Percentiles rank a stretch among this genome's conserved stretches.
These are phyloP conservation scores for Heliconius hortense DNA, from an alignment of 2,888 invertebrate species.

Conservation along the genomic window DNA sequence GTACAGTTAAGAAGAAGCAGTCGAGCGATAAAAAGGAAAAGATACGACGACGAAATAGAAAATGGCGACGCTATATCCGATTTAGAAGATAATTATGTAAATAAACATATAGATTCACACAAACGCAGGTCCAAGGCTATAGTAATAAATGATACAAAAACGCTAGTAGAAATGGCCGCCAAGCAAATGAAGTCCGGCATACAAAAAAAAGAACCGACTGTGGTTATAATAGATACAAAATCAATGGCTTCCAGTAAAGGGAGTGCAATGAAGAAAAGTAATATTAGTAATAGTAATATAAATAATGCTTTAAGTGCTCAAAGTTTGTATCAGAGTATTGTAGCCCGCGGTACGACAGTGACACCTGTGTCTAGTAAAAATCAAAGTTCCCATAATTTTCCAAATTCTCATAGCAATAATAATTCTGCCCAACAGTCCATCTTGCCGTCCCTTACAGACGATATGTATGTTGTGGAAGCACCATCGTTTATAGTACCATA, in stretches of 20 bases:
- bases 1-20: slow-evolving; percentile 62
- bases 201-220: slow-evolving; percentile 86
- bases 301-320: slow-evolving; percentile 82
- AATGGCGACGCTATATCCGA: slow-evolving; percentile 83
- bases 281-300: slow-evolving; percentile 45
- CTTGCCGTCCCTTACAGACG: slow-evolving; percentile 92
- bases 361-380: slow-evolving; percentile 62
- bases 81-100: slow-evolving; percentile 83
- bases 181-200: slow-evolving; percentile 65
- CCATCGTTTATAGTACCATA: slow-evolving; percentile 97
- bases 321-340: slow-evolving; percentile 83
- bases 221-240: slow-evolving; percentile 91
- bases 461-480: slow-evolving; percentile 96
- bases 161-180: slow-evolving; percentile 86
- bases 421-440: slow-evolving; percentile 82
- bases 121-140: slow-evolving; percentile 68
- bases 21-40: slow-evolving; percentile 78
- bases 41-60: slow-evolving; percentile 78
- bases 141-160: slow-evolving; percentile 87
- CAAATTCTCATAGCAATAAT: neutral
- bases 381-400: slow-evolving; percentile 26
- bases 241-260: slow-evolving; percentile 85
- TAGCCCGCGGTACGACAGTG: slow-evolving; percentile 69
- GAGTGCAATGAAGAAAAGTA: slow-evolving; percentile 55
- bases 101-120: slow-evolving; percentile 72